A percentile compares a stretch with the other conserved stretches of the same genome.
Conservation (phyloP, 2,113 vertebrate species). For the Bubalus kerabau region DNA sequence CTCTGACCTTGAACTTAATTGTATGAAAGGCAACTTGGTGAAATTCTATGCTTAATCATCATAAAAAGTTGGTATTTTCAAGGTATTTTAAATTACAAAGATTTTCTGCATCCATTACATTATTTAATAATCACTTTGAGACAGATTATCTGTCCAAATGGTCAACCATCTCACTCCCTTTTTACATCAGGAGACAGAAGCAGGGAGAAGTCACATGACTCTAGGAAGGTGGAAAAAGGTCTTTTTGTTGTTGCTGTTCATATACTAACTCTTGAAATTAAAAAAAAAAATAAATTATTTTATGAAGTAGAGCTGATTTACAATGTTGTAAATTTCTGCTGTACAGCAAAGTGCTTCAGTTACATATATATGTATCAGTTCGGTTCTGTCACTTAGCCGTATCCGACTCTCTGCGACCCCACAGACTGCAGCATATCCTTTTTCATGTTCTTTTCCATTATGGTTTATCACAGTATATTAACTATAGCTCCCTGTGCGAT, state of each 20-base stretch:
- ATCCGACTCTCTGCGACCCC: too few species aligned
- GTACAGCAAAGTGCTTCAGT: neutral
- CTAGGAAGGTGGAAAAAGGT: neutral
- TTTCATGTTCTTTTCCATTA: neutral
- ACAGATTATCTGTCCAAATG: neutral
- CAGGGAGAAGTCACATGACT: neutral
- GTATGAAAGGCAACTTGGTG: neutral
- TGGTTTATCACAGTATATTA: neutral
- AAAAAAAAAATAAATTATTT: neutral
- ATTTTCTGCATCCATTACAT: neutral
- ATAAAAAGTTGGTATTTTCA: neutral
- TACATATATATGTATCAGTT: neutral
- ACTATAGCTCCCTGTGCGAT: neutral
- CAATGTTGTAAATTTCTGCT: neutral
- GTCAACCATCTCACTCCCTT: neutral
- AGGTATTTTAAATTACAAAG: neutral
- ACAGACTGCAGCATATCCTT: neutral
- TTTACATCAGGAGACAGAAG: neutral
- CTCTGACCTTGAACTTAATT: neutral
- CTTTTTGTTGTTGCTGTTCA: neutral
- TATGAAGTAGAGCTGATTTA: neutral
- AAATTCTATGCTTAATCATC: neutral
- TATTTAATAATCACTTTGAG: neutral
- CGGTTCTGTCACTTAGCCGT: neutral
- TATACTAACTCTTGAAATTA: neutral